A percentile compares a stretch with the other conserved stretches of the same genome.
These are phyloP conservation scores for Craseonycteris thonglongyai DNA, from an alignment of 2,113 vertebrate genomes.

Conservation along the genomic window DNA sequence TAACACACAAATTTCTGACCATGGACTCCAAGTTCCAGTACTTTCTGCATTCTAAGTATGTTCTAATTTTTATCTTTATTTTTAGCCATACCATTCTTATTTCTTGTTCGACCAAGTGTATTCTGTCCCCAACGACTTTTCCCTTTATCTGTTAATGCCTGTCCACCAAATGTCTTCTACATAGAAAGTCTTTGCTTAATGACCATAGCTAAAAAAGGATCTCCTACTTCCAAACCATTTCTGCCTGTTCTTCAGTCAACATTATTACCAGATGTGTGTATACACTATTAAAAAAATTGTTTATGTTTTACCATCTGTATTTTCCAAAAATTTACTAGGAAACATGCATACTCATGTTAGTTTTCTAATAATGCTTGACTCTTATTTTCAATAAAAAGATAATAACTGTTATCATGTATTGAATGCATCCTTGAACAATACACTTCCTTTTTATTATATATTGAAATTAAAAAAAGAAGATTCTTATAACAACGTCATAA, in stretches of 20 bases:
- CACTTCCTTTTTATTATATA: neutral
- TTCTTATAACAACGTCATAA: neutral
- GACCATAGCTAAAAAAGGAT: neutral
- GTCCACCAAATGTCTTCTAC: neutral
- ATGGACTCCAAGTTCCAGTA: neutral
- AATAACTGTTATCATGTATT: neutral
- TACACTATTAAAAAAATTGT: neutral
- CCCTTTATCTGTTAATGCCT: neutral
- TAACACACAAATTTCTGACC: neutral
- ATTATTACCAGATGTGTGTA: neutral
- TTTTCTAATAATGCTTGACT: neutral
- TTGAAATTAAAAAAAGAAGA: neutral
- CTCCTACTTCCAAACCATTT: fast-evolving
- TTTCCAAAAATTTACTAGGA: neutral
- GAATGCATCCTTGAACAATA: neutral
- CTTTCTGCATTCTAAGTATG: neutral
- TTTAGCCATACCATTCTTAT: neutral
- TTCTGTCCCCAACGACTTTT: neutral
- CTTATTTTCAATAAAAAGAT: neutral
- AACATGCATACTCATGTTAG: neutral
- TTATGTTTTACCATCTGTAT: neutral
- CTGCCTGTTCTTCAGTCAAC: neutral
- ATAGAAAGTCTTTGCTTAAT: neutral
- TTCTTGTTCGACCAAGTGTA: neutral
- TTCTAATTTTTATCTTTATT: neutral